Evolutionary conservation across 2,888 invertebrate species (phyloP), one percentile per base, ranked within the genome.

Genomic region (Trichopoda pennipes): DNA sequence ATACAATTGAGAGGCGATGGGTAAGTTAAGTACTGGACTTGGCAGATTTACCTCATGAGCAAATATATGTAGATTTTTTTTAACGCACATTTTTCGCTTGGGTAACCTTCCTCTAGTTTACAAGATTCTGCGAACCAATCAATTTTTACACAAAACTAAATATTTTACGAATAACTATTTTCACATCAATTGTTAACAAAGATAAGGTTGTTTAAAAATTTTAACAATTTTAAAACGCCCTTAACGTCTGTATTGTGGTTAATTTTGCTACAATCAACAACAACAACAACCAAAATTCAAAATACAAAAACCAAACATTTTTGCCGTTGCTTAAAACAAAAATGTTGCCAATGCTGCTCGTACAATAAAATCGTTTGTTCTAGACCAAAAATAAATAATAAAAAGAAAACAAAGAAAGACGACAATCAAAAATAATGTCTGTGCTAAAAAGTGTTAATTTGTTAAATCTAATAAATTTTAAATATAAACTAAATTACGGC

Each of bases 121-220:
- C 21, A 51, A n/a, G 35, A 56, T 56, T 70, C 56, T 56, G 53
- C 19, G n/a, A 68, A 72, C 58, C 17, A 38, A 74, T 63, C 74
- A 68, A 80, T 74, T 80, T 77, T 56, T 56, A 70, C 61, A 77
- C 70, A 70, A 70, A 61, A 19, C 28, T 74, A 74, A 58, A 76
- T 75, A 74, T 51, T 61, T 16, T 56, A 78, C 47, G 23, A 76
- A 72, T 61, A 76, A n/a, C n/a, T 47, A 63, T 79, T 79, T 82
- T 82, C 79, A 74, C 82, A 82, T 68, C 79, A 79, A 76, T 63
- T 82, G 75, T 79, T 79, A 79, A 82, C 82, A 82, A 82, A 75
- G 76, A 72, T 49, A 49, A 66, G 76, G 19, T 61, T 82, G 79
- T 79, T 76, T 51, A 56, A 72, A 75, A 75, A 35, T 47, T 66